Evolutionary conservation across 2,888 invertebrate species (phyloP), one percentile per base, ranked within the genome.

Genomic region (Portevinia maculata): DNA sequence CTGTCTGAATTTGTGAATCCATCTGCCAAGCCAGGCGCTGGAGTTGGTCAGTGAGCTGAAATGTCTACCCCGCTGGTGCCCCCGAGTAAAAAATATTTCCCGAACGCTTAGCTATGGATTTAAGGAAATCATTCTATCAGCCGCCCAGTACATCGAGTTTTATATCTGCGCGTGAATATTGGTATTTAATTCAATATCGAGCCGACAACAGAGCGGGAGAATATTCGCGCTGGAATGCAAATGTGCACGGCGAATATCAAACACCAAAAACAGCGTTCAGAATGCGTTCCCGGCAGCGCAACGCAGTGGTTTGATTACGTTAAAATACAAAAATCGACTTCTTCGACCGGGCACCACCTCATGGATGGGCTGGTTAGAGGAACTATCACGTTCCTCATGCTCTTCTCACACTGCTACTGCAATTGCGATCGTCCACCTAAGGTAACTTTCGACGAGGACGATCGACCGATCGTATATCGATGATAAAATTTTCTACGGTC

Each of bases 401-500:
- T 73, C 65, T 62, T 67, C 55, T 59, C 34, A 37, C 55, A 70
- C 60, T 46, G 32, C 50, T 32, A 30, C 34, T 24, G 15, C 17
- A 39, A 46, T 17, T 55, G 37, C 44, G 7, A 15, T 15, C 62
- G 69, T 57, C 70, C 67, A 41, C 59, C 39, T 15, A 59, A 41
- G 15, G 19, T 39, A 53, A 55, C 62, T 44, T 65, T 50, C 28
- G 24, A 41, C 48, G 55, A 50, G 44, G 53, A 69, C 37, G 37
- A 37, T 50, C 73, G 62, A 57, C 62, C 76, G 81, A 83, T 83
- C 83, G 78, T 62, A 67, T 71, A 60, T 60, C 83, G 78, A 65
- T 71, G 83, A 83, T 83, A 83, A 83, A 65, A 78, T 78, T 71
- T 78, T 85, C 84, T 83, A 62, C 81, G 85, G 84, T 85, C 81